phyloP scores from a whole-genome alignment of 2,797 vertebrate species.

The Anniella stebbinsi region DNA sequence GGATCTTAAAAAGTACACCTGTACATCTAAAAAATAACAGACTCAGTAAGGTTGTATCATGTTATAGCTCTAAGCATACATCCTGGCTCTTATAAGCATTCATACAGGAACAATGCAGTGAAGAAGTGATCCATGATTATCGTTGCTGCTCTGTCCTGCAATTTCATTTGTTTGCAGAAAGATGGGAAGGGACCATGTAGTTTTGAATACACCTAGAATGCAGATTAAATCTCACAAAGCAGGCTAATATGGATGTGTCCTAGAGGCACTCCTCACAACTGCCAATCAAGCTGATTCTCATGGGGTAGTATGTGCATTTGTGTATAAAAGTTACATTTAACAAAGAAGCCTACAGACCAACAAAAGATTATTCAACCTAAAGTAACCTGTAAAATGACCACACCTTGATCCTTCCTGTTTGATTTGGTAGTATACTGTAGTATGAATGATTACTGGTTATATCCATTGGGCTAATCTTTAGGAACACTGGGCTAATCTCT shows the following conservation, averaged over 20 bases:
- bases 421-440: background rate
- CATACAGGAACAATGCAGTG: background rate
- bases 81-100: too few species aligned
- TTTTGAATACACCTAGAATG: background rate
- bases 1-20: background rate
- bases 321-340: background rate
- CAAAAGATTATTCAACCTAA: too few species aligned
- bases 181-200: background rate
- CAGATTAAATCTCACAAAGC: background rate
- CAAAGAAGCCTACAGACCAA: background rate
- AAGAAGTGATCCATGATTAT: background rate
- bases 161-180: background rate
- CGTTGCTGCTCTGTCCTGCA: background rate
- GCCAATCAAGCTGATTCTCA: background rate
- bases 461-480: too few species aligned
- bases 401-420: background rate
- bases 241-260: background rate
- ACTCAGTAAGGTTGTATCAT: background rate
- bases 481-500: background rate
- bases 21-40: background rate
- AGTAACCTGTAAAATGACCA: too few species aligned
- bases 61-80: background rate
- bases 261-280: background rate
- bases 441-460: background rate
- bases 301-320: background rate